Percentiles rank a stretch among this genome's conserved stretches.
Conservation (phyloP, 2,113 vertebrate genomes). For the Prinia subflava region DNA sequence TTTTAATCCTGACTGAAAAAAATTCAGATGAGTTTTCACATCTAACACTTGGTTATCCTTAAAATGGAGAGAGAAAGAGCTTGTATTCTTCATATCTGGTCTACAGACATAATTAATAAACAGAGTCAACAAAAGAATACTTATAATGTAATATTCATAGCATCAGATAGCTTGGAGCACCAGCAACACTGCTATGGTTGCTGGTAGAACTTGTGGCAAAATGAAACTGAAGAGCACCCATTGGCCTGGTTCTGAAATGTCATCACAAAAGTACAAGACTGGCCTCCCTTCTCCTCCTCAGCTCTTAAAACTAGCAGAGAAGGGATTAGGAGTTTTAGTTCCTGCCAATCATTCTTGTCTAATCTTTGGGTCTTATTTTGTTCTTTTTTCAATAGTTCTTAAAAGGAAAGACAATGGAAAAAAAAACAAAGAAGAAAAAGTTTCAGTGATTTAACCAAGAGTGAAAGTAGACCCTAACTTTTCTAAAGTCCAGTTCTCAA, state of each 20-base stretch:
- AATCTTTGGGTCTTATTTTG: neutral
- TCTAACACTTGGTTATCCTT: conserved; percentile 13
- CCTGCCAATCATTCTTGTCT: neutral
- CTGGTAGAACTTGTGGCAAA: neutral
- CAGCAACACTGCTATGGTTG: neutral
- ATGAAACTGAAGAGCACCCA: neutral
- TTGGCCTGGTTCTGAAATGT: neutral
- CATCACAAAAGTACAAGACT: too few species aligned
- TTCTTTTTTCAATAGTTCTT: neutral
- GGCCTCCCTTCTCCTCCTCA: fast-evolving
- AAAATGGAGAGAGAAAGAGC: neutral
- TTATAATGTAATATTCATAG: neutral
- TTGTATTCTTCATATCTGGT: neutral
- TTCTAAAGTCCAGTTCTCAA: neutral
- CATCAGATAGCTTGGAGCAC: neutral
- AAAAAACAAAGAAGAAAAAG: neutral
- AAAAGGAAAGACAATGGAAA: neutral
- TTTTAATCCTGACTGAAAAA: conserved; percentile 45
- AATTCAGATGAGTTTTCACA: neutral
- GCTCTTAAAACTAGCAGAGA: neutral
- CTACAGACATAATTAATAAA: neutral
- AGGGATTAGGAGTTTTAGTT: neutral
- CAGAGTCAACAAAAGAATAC: neutral
- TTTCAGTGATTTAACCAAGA: neutral
- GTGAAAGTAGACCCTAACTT: neutral